Evolutionary conservation across 2,113 vertebrate genomes (phyloP).

Genomic region (Ploceus nigricollis): DNA sequence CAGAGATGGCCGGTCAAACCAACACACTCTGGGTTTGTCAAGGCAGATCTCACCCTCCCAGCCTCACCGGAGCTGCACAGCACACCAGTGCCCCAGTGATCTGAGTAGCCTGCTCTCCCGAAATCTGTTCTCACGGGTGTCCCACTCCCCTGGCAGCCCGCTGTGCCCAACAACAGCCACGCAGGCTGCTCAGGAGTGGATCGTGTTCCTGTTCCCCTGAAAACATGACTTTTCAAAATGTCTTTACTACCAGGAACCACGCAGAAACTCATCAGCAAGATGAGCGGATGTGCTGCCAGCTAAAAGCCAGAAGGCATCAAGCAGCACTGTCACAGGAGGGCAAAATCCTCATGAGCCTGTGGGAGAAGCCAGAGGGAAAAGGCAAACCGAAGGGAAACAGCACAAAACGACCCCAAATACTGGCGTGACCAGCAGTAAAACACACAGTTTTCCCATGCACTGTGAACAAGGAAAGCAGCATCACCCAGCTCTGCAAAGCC

Average conservation of each 20-base stretch:
- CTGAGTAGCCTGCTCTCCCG: background rate
- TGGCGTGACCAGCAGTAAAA: no score
- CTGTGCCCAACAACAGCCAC: background rate
- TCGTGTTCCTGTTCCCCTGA: accelerated
- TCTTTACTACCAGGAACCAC: no score
- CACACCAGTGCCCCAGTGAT: background rate
- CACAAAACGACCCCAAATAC: background rate
- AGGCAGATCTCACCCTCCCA: accelerated
- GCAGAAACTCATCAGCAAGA: background rate
- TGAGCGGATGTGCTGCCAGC: background rate
- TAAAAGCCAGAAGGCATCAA: background rate
- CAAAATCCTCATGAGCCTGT: accelerated
- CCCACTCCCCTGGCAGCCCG: background rate
- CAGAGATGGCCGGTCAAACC: background rate
- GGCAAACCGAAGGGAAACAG: background rate
- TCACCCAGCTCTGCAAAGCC: background rate
- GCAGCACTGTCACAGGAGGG: background rate
- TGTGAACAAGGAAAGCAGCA: accelerated
- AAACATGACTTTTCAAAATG: accelerated
- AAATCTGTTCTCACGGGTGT: accelerated
- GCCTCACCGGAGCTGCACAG: accelerated
- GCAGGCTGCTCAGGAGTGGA: background rate
- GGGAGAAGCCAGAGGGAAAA: background rate
- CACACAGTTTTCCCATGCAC: background rate
- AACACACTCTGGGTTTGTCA: accelerated